Evolutionary conservation across 92 coral and sea anemone genomes (phyloP), one percentile per base, ranked within the genome.

Genomic region (Chrysogorgia sp.): DNA sequence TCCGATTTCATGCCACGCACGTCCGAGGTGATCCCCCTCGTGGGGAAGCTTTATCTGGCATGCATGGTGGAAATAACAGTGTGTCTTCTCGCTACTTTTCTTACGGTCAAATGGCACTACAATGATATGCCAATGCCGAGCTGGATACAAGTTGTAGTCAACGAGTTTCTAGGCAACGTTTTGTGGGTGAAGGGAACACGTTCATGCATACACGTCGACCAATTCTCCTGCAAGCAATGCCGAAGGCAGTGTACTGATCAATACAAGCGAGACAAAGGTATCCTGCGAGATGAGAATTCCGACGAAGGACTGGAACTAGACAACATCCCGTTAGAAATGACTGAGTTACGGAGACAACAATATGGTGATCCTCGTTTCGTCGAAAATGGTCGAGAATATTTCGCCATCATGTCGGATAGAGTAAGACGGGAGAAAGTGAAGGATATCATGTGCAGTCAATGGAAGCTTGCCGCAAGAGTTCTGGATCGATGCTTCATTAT

Each of bases 1-100:
- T 86, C 87, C 0, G 82, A 83, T 6, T 82, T 71, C 57, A 86
- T 89, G 85, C 92, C 92, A 0, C 88, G 76, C 1, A 86, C 87
- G 0, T 58, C 92, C 1, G 83, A 78, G 3, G 60, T 69, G 29
- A 92, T 93, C 9, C 96, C 97, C 22, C 93, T 92, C 0, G 90
- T 93, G 23, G 96, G 96, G 20, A 86, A 91, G 67, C 88, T 82
- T 75, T 91, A 86, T 71, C 85, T 96, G 10, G 83, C 89, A 5
- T 93, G 96, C n/a, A 91, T 90, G 7, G 71, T 93, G 15, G 93
- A 88, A 45, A 92, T 93, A 0, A 82, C 97, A 5, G 72, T 91
- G 6, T 96, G 96, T 23, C 88, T 93, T 5, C 62, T 93, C 19
- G 97, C 97, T 0, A 93, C 97, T 9, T 96, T 92, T 6, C 71